These are phyloP conservation scores for Nineta flava DNA, from an alignment of 2,888 invertebrate species.

Conservation along the genomic window DNA sequence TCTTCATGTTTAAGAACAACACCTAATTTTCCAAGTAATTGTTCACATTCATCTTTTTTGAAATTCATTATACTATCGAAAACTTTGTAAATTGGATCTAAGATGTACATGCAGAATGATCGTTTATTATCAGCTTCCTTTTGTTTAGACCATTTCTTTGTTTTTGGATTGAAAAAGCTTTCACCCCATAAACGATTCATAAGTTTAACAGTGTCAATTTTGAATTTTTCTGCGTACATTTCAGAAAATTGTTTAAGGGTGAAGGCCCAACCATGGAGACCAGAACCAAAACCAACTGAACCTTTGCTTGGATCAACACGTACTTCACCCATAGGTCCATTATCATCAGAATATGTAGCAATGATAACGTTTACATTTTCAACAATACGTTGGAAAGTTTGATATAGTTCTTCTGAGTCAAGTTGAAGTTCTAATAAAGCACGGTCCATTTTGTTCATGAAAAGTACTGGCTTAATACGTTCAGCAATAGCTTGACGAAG, in stretches of 20 bases:
- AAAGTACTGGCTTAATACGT: conserved; percentile 98
- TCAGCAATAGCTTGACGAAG: conserved; percentile 99
- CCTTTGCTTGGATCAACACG: conserved; percentile 96
- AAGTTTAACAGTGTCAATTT: conserved; percentile 89
- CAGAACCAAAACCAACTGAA: conserved; percentile 98
- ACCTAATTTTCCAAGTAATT: conserved; percentile 76
- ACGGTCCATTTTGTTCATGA: conserved; percentile 99
- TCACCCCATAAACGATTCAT: conserved; percentile 99
- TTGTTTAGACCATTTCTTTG: conserved; percentile 96
- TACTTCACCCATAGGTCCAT: conserved; percentile 98
- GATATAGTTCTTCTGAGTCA: conserved; percentile 92
- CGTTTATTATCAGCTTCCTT: conserved; percentile 85
- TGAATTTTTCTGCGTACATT: conserved; percentile 98
- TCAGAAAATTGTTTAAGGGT: conserved; percentile 99
- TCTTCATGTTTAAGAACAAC: conserved; percentile 90
- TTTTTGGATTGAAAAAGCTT: conserved; percentile 93
- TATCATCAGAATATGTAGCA: conserved; percentile 94
- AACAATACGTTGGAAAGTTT: conserved; percentile 98
- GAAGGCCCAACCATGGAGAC: conserved; percentile 99
- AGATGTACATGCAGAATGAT: conserved; percentile 97
- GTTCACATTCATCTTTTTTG: conserved; percentile 76
- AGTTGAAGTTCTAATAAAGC: conserved; percentile 94
- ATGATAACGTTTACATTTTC: conserved; percentile 99
- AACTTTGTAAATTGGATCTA: conserved; percentile 97
- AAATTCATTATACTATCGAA: conserved; percentile 48